These are phyloP conservation scores for Gandaritis pyraliata DNA, from an alignment of 2,888 invertebrate genomes.

Conservation along the genomic window DNA sequence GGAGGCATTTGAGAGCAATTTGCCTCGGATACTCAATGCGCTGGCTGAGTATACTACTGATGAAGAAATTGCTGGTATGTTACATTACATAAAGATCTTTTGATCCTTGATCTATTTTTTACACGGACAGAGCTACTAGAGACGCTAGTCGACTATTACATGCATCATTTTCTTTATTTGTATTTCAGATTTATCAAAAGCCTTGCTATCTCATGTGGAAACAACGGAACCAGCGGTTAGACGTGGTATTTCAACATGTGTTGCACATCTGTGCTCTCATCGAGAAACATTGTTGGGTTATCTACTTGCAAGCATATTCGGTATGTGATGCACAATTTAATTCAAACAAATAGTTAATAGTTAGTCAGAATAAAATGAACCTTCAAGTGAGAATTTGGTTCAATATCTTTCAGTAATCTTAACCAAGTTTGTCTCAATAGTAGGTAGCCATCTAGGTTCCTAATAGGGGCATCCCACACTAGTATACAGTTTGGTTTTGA, in stretches of 20 bases:
- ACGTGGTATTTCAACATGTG: slow-evolving; percentile 91
- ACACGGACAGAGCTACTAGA: too few relatives aligned
- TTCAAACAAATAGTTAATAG: too few relatives aligned
- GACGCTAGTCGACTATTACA: too few relatives aligned
- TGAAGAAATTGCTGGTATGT: slow-evolving; percentile 76
- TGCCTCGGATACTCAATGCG: slow-evolving; percentile 71
- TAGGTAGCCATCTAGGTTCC: too few relatives aligned
- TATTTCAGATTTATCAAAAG: slow-evolving; percentile 85
- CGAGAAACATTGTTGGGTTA: slow-evolving; percentile 86
- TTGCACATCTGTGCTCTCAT: slow-evolving; percentile 89
- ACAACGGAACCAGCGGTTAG: slow-evolving; percentile 89
- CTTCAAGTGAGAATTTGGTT: too few relatives aligned
- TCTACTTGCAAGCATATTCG: slow-evolving; percentile 63
- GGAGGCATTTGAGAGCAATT: slow-evolving; percentile 73
- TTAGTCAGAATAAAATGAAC: too few relatives aligned
- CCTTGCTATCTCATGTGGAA: slow-evolving; percentile 87
- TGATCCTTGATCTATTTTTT: too few relatives aligned
- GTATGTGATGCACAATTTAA: slow-evolving; percentile 46
- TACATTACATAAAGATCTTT: too few relatives aligned
- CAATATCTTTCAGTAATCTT: too few relatives aligned
- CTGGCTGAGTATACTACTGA: slow-evolving; percentile 77
- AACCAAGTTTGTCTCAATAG: too few relatives aligned
- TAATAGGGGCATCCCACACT: too few relatives aligned
- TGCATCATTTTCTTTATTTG: neutral
- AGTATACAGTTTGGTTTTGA: too few relatives aligned